phyloP scores from a whole-genome alignment of 2,888 invertebrate species.

The Clistopyga incitator region DNA sequence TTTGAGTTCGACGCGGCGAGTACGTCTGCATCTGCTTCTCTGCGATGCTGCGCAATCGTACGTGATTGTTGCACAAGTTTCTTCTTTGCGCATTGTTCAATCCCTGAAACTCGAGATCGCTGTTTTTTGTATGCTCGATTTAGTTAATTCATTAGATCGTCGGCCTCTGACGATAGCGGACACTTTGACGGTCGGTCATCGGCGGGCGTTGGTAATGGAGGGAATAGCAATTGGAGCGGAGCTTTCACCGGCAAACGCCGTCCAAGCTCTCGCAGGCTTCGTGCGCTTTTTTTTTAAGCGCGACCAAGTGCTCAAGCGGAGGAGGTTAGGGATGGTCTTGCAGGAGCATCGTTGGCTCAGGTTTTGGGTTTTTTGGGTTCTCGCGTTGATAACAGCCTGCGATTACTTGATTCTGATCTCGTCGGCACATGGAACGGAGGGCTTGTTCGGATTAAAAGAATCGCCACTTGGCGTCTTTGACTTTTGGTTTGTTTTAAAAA shows the following conservation, averaged over 20 bases:
- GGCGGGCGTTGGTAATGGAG: slow-evolving; percentile 52
- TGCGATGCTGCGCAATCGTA: background rate
- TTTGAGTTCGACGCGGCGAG: no score
- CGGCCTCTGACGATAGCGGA: background rate
- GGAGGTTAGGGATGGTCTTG: background rate
- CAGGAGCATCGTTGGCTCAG: background rate
- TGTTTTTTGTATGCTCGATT: background rate
- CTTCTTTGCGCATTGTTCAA: background rate
- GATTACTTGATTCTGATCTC: no score
- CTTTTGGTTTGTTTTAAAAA: no score
- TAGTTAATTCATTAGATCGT: background rate
- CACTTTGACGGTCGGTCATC: slow-evolving; percentile 35
- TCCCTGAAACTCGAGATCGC: background rate
- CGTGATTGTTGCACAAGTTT: background rate
- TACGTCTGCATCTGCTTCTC: background rate
- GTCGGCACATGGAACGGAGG: no score
- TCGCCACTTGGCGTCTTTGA: no score
- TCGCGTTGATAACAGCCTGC: no score
- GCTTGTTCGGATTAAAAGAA: no score
- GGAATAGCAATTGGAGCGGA: background rate
- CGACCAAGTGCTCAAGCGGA: background rate
- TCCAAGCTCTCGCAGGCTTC: no score
- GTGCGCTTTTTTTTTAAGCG: background rate
- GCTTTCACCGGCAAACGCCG: background rate
- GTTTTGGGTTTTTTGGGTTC: background rate